phyloP scores from a whole-genome alignment of 2,113 vertebrate genomes.

The Barnardius zonarius region DNA sequence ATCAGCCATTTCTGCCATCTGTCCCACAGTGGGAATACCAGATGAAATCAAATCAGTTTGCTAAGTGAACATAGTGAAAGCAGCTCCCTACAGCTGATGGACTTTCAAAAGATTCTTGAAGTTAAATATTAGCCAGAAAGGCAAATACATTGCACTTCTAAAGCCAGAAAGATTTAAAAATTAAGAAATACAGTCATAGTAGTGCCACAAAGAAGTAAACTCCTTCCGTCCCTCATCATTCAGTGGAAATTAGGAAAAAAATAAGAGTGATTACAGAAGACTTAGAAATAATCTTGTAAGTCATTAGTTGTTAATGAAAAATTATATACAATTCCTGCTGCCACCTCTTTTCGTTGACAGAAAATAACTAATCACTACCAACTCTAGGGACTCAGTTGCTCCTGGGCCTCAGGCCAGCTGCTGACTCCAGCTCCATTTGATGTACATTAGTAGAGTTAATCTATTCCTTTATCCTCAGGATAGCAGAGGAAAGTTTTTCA shows the following conservation, averaged over 20 bases:
- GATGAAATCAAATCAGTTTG: constrained; percentile 9
- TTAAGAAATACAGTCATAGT: neutral
- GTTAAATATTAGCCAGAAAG: neutral
- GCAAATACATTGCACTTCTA: neutral
- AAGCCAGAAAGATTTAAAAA: neutral
- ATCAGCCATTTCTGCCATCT: constrained; percentile 40
- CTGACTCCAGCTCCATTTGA: neutral
- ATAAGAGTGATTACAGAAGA: neutral
- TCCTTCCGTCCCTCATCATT: neutral
- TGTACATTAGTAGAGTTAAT: neutral
- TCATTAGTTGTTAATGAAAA: neutral
- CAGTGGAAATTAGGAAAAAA: neutral
- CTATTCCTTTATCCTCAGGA: neutral
- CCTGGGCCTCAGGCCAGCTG: neutral
- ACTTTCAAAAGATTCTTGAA: neutral
- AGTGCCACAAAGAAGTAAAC: neutral
- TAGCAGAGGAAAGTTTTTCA: neutral
- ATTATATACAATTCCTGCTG: neutral
- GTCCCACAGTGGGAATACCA: constrained; percentile 33
- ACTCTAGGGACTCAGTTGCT: neutral
- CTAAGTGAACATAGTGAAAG: neutral
- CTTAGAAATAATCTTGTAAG: neutral
- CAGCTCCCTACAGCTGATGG: neutral
- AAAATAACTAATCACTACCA: neutral
- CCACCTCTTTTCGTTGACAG: neutral